A percentile compares a stretch with the other conserved stretches of the same genome.
phyloP scores from a whole-genome alignment of 2,797 vertebrate genomes.

The Caiman crocodilus region DNA sequence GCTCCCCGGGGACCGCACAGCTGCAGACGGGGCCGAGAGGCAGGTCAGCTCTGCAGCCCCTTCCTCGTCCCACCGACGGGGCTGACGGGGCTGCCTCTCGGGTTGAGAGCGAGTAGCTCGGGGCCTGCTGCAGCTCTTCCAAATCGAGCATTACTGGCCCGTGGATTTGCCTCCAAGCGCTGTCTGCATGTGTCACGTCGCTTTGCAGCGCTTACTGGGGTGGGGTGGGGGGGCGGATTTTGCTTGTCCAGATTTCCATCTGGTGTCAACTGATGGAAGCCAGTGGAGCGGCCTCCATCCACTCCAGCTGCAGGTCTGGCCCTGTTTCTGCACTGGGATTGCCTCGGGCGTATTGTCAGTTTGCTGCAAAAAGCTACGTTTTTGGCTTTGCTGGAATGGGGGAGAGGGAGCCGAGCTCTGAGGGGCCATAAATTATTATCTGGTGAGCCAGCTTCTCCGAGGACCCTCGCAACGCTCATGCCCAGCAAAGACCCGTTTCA shows the following conservation, averaged over 20 bases:
- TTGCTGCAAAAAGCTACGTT: not conserved
- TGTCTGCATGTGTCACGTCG: not conserved
- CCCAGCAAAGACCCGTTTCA: not conserved
- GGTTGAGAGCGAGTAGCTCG: fast-evolving
- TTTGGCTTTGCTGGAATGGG: not conserved
- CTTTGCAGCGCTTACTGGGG: fast-evolving
- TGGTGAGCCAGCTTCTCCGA: not conserved
- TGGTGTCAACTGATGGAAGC: not conserved
- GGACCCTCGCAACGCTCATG: not conserved
- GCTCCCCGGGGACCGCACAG: not conserved
- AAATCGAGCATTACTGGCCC: not conserved
- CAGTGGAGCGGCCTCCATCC: not conserved
- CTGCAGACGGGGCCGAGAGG: not conserved
- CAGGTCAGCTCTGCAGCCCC: not conserved
- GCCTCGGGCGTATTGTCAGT: not conserved
- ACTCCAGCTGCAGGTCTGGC: not conserved
- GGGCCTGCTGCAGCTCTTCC: not conserved
- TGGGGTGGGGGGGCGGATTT: not conserved
- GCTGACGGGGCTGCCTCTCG: not conserved
- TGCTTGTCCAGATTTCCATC: fast-evolving
- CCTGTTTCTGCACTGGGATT: fast-evolving
- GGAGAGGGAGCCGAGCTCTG: not conserved
- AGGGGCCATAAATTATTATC: not conserved
- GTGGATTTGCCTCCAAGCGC: fast-evolving
- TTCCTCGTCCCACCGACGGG: too few relatives aligned